Conservation (phyloP, 53 echinoderm and acorn worm genomes). For the Antedon mediterranea region DNA sequence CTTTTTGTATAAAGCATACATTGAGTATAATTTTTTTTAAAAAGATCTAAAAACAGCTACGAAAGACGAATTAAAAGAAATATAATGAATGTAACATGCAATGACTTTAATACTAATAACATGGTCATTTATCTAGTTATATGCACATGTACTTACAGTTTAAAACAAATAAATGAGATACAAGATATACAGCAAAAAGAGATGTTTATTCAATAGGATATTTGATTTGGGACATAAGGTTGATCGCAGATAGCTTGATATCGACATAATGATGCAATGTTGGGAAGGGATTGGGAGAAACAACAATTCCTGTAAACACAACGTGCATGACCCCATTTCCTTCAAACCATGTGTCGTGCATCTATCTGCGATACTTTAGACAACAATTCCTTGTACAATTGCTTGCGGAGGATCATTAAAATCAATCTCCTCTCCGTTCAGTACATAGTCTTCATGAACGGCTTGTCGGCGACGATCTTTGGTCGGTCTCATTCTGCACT, state of each 20-base stretch:
- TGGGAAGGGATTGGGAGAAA: neutral
- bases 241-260: no score
- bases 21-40: neutral
- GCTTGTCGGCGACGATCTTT: constrained; percentile 50
- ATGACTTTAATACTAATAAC: neutral
- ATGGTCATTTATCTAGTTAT: neutral
- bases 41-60: neutral
- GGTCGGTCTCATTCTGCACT: constrained; percentile 49
- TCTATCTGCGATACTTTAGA: neutral
- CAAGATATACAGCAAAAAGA: no score
- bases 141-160: neutral
- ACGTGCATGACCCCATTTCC: neutral
- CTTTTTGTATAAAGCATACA: neutral
- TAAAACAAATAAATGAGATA: neutral
- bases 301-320: neutral
- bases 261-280: no score
- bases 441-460: constrained; percentile 12
- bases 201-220: no score
- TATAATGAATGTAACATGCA: neutral
- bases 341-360: no score
- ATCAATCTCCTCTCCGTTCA: neutral
- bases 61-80: neutral
- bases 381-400: neutral
- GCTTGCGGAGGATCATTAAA: neutral
- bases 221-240: no score